Percentiles rank a stretch among this genome's conserved stretches.
Conservation (phyloP, 2,113 vertebrate genomes). For the Gadus macrocephalus region DNA sequence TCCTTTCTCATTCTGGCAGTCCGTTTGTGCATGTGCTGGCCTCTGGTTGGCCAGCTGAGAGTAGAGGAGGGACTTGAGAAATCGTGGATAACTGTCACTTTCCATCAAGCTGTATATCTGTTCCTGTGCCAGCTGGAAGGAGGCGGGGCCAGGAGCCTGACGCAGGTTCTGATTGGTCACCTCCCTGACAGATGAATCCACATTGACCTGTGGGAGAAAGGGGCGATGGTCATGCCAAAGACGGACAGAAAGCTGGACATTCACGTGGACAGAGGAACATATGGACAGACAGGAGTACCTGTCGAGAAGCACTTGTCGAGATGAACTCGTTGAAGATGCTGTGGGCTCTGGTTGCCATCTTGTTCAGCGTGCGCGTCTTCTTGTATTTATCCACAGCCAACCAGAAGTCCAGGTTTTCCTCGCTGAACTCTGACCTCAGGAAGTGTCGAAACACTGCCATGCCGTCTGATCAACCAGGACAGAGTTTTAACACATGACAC, state of each 20-base stretch:
- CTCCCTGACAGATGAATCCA: slow-evolving; percentile 86
- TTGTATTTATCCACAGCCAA: slow-evolving; percentile 91
- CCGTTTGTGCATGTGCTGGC: slow-evolving; percentile 56
- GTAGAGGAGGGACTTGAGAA: slow-evolving; percentile 88
- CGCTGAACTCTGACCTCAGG: slow-evolving; percentile 89
- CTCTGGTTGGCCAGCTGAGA: slow-evolving; percentile 78
- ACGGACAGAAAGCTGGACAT: background rate
- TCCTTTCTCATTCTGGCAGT: slow-evolving; percentile 67
- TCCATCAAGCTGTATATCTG: slow-evolving; percentile 92
- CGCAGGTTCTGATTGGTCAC: slow-evolving; percentile 84
- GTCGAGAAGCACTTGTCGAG: slow-evolving; percentile 75
- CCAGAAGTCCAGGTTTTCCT: slow-evolving; percentile 98
- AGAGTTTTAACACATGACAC: background rate
- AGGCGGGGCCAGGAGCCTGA: slow-evolving; percentile 65
- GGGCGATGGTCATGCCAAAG: slow-evolving; percentile 10
- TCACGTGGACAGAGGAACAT: background rate
- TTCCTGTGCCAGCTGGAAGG: slow-evolving; percentile 87
- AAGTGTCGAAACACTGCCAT: slow-evolving; percentile 88
- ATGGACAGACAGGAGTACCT: slow-evolving; percentile 28
- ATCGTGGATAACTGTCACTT: slow-evolving; percentile 90
- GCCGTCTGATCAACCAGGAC: slow-evolving; percentile 65
- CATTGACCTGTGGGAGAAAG: slow-evolving; percentile 79
- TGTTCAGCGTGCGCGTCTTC: slow-evolving; percentile 81
- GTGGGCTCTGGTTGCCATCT: slow-evolving; percentile 83
- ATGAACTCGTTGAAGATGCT: slow-evolving; percentile 89